These are phyloP conservation scores for Heliconius hewitsoni DNA, from an alignment of 1,140 invertebrate genomes.

Conservation along the genomic window DNA sequence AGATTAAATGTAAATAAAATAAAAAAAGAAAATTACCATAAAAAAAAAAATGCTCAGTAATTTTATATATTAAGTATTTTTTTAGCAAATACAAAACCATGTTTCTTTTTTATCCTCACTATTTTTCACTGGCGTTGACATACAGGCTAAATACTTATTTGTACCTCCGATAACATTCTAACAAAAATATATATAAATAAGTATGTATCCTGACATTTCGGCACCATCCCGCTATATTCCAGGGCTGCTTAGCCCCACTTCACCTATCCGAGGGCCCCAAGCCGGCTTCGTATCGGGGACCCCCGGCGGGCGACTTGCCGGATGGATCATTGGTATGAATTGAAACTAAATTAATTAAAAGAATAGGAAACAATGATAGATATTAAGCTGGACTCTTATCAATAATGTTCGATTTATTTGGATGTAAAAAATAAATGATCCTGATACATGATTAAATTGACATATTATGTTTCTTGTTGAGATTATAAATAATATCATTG, in stretches of 20 bases:
- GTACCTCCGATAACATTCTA: not conserved
- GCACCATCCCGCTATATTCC: slow-evolving; percentile 25
- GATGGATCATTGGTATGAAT: slow-evolving; percentile 75
- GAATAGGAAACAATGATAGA: not conserved
- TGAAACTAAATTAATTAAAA: not conserved
- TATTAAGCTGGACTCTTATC: not conserved
- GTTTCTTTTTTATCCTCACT: not conserved
- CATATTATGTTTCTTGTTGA: too few species aligned
- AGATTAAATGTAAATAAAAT: not conserved
- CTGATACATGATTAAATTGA: too few species aligned
- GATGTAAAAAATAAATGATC: too few species aligned
- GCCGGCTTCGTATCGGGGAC: slow-evolving; percentile 76
- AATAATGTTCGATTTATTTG: not conserved
- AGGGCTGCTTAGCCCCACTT: slow-evolving; percentile 69
- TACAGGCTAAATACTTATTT: not conserved
- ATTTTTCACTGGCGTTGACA: slow-evolving; percentile 2
- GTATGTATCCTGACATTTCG: not conserved
- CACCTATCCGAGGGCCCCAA: slow-evolving; percentile 65
- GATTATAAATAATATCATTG: too few species aligned
- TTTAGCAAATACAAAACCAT: not conserved
- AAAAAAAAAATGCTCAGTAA: too few species aligned
- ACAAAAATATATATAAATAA: not conserved
- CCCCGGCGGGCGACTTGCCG: slow-evolving; percentile 69
- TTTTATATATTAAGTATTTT: too few species aligned
- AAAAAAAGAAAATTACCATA: not conserved